Base-by-base conservation (phyloP, 2,113 vertebrate genomes). In the Phrynosoma blainvillii region DNA sequence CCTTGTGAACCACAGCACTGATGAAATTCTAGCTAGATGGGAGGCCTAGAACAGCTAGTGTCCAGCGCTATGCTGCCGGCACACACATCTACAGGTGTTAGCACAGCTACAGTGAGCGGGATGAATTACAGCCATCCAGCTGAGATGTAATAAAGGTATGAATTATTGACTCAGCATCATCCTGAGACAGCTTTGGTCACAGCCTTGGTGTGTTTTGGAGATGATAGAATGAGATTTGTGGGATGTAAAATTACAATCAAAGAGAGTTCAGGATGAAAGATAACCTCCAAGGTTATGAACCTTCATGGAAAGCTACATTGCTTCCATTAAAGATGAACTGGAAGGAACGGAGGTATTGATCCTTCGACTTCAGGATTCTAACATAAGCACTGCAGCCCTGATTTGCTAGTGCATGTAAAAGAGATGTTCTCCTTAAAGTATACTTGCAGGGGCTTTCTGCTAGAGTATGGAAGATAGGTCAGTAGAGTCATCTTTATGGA, bases 81-180 rank as follows among this genome's bases (percentile, higher is more conserved):
- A 81, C 80, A 89, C 87, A 91, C 89, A 93, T 92, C 94, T 92
- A 94, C 92, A 95, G 95, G 93, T 93, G 90, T 85, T 89, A 93
- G 89, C 30, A 0, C 87, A 94, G 92, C 95, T 95, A 94, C 95
- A 95, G 94, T 92, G 93, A 95, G 90, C 90, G 92, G 52, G 85
- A 16, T 96, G 96, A 97, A 96, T 96, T 96, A 97, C 94, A 96
- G 93, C 68, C 79, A 93, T 89, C 95, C 93, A 95, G 94, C 94
- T 40, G 90, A 95, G 93, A 93, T 96, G 93, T 96, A 97, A 97
- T 96, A 97, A 97, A 95, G 83, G 93, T 93, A 96, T 97, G 96
- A 97, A 96, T 97, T 96, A 97, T 97, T 97, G 96, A 97, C 97
- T 96, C 96, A 96, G 95, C 94, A 96, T 96, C 96, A 97, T 96